Conservation (phyloP, 1,140 invertebrate species). For the Drosophila aff. region DNA sequence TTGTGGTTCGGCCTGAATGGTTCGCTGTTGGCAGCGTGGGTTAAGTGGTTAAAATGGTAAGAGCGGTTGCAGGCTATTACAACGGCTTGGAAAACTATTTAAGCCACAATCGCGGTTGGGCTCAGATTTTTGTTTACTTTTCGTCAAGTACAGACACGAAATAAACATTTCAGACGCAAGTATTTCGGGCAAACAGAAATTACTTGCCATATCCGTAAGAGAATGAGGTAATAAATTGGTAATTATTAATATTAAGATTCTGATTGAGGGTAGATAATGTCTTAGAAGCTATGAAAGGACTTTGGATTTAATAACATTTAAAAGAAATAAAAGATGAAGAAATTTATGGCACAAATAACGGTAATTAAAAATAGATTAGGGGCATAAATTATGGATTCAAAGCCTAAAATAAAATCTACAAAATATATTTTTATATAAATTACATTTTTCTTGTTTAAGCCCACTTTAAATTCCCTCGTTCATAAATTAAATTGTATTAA, state of each 20-base stretch:
- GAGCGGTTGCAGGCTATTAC: conserved; percentile 20
- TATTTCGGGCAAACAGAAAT: background rate
- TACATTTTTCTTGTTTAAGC: background rate
- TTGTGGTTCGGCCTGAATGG: conserved; percentile 17
- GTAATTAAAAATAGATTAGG: background rate
- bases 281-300: background rate
- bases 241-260: too few species aligned
- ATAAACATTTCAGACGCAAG: background rate
- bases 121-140: conserved; percentile 30
- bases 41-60: conserved; percentile 27
- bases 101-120: conserved; percentile 36
- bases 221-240: background rate
- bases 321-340: background rate
- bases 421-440: background rate
- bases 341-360: background rate
- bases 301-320: background rate
- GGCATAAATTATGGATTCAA: too few species aligned
- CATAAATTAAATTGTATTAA: too few species aligned
- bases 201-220: background rate
- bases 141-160: background rate
- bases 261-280: background rate
- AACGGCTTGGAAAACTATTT: conserved; percentile 44
- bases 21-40: conserved; percentile 9
- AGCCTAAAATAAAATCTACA: too few species aligned
- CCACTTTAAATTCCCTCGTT: accelerated